phyloP scores from a whole-genome alignment of 2,797 vertebrate genomes.

The Bucorvus abyssinicus region DNA sequence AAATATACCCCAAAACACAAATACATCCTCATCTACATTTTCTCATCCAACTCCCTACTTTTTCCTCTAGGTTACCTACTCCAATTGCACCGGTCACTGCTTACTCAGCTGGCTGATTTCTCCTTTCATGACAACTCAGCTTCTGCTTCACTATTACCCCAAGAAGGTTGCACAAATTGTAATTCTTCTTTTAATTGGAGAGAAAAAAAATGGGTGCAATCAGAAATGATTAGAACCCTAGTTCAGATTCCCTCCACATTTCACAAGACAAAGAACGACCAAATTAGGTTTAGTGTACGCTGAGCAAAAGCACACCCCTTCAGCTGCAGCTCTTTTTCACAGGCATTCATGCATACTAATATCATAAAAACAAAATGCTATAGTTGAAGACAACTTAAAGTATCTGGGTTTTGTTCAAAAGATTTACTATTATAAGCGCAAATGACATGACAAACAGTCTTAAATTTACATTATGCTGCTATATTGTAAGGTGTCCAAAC shows the following conservation, averaged over 20 bases:
- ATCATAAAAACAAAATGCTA: conserved; percentile 56
- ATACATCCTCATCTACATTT: background rate
- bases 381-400: conserved; percentile 61
- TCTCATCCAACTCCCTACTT: background rate
- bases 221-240: conserved; percentile 28
- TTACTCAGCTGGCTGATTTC: background rate
- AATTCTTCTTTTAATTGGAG: background rate
- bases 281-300: conserved; percentile 65
- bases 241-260: conserved; percentile 56
- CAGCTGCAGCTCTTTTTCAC: conserved; percentile 64
- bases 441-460: conserved; percentile 34
- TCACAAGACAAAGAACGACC: conserved; percentile 58
- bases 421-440: conserved; percentile 51
- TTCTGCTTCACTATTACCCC: background rate
- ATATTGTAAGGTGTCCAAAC: conserved; percentile 33
- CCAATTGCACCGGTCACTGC: background rate
- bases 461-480: conserved; percentile 58
- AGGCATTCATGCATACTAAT: conserved; percentile 64
- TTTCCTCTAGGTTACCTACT: background rate
- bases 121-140: background rate
- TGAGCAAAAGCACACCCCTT: conserved; percentile 59
- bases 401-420: conserved; percentile 58
- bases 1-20: background rate
- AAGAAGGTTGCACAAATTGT: background rate
- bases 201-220: conserved; percentile 40